Evolutionary conservation across 2,888 invertebrate genomes (phyloP), one percentile per base, ranked within the genome.

Genomic region (Heliconius erato): DNA sequence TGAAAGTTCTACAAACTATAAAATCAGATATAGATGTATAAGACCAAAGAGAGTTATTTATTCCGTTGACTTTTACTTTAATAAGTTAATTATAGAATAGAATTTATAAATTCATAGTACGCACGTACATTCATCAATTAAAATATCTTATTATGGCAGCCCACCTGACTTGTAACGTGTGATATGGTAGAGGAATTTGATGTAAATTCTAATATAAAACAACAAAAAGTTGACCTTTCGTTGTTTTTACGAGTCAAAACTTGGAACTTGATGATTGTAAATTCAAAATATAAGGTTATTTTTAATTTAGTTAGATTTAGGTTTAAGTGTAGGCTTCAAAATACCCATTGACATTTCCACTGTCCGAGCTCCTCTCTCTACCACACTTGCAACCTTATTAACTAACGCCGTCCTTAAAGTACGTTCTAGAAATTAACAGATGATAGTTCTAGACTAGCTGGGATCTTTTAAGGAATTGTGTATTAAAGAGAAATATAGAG

Each of bases 81-180:
- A 68, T 59, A 74, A 63, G 68, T 16, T 63, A 23, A 49, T 26
- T 69, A 74, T 44, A 68, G 49, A 67, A 54, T 28, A 44, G 65
- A 35, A 26, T 0, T 59, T 59, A 9, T 59, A 68, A 79, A 79
- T 82, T 82, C 44, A 79, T 28, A 69, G 74, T 59, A 82, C 69
- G 74, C 40, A 68, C 9, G 26, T 76, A 76, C 59, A 59, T 82
- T 63, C 80, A 76, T 82, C 80, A 80, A 82, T 82, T 82, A 82
- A 80, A 82, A 82, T 71, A 49, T 80, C 82, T 82, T 49, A 77
- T 80, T 82, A 82, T 40, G 82, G 82, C 40, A 26, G 59, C 26
- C n/a, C 35, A 19, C 63, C 69, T 32, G 68, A 76, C 44, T 49
- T 9, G 68, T 26, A 12, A 65, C 23, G 9, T 63, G 35, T 40